phyloP scores from a whole-genome alignment of 1,140 invertebrate genomes.

The Drosophila pruinosa region DNA sequence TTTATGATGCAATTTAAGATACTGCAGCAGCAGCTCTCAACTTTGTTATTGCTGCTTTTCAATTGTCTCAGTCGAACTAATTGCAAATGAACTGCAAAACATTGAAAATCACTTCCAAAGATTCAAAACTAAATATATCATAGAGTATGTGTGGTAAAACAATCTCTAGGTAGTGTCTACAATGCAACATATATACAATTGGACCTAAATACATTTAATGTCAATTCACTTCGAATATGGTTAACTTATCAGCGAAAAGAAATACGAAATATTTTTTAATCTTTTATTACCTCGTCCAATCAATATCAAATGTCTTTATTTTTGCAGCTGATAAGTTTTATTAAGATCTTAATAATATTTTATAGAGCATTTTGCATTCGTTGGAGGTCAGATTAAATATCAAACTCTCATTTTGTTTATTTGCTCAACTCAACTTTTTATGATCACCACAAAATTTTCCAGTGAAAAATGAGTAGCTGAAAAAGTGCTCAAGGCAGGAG shows the following conservation, averaged over 20 bases:
- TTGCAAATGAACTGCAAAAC: constrained; percentile 21
- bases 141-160: not conserved
- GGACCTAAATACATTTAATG: too few relatives aligned
- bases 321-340: constrained; percentile 6
- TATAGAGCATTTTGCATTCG: constrained; percentile 31
- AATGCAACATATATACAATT: too few relatives aligned
- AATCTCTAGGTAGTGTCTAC: too few relatives aligned
- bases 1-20: constrained; percentile 75
- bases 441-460: constrained; percentile 64
- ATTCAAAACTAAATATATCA: not conserved
- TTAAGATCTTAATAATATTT: constrained; percentile 1
- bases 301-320: not conserved
- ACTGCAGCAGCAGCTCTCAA: constrained; percentile 50
- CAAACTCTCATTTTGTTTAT: constrained; percentile 50
- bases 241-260: too few relatives aligned
- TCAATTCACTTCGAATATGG: too few relatives aligned
- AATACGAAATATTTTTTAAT: not conserved
- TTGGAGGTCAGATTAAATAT: not conserved
- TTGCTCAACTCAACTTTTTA: constrained; percentile 62
- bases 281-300: not conserved
- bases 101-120: not conserved
- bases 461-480: constrained; percentile 67
- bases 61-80: constrained; percentile 63
- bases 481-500: constrained; percentile 37
- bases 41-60: constrained; percentile 63